Evolutionary conservation across 2,888 invertebrate species (phyloP).

Genomic region (Tetragnatha montana): DNA sequence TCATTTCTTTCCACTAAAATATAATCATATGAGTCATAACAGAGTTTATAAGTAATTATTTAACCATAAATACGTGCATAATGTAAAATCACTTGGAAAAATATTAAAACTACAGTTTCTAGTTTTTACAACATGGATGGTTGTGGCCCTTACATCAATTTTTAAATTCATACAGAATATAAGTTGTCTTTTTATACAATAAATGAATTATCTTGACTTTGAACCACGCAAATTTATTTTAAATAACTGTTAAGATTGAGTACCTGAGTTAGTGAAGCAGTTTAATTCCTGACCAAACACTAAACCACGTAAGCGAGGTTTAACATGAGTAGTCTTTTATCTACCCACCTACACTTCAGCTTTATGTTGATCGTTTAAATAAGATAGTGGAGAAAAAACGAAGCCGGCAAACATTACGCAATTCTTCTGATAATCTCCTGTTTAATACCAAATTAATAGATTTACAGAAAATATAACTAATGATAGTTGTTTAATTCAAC

Average conservation of each 20-base stretch:
- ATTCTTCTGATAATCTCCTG: neutral
- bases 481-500: neutral
- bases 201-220: neutral
- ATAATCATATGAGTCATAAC: neutral
- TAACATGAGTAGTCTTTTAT: neutral
- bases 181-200: neutral
- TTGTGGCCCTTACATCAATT: neutral
- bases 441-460: neutral
- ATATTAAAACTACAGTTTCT: neutral
- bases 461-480: neutral
- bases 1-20: neutral
- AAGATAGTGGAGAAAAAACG: neutral
- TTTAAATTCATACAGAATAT: neutral
- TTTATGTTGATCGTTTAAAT: neutral
- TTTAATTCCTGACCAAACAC: neutral
- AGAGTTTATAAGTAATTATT: neutral
- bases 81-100: neutral
- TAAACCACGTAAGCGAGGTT: neutral
- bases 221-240: neutral
- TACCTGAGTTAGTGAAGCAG: neutral
- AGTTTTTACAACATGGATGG: neutral
- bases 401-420: conserved; percentile 22
- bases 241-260: neutral
- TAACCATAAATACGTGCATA: neutral
- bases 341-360: neutral